Conservation (phyloP, 2,888 invertebrate genomes). For the Amphipyra berbera region DNA sequence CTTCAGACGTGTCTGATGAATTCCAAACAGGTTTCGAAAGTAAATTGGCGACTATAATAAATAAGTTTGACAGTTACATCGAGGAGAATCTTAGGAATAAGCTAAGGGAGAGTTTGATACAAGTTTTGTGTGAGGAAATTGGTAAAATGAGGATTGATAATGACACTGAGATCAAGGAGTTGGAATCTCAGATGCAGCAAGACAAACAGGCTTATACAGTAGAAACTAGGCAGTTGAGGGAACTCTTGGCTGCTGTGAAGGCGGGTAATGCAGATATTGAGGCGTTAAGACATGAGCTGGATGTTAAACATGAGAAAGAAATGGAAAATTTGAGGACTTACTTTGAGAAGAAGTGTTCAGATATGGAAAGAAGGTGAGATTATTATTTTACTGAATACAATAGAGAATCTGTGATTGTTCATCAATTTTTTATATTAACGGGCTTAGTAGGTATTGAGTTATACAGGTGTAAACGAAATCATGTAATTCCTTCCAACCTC, state of each 20-base stretch:
- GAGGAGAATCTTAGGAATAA: slow-evolving; percentile 84
- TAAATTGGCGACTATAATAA: slow-evolving; percentile 75
- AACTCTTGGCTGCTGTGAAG: slow-evolving; percentile 89
- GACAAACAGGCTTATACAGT: slow-evolving; percentile 89
- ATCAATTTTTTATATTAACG: too few relatives aligned
- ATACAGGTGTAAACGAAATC: too few relatives aligned
- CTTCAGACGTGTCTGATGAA: slow-evolving; percentile 78
- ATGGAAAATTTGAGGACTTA: slow-evolving; percentile 95
- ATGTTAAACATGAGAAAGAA: slow-evolving; percentile 92
- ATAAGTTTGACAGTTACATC: slow-evolving; percentile 77
- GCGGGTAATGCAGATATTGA: slow-evolving; percentile 90
- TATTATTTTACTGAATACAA: neutral
- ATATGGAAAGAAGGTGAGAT: slow-evolving; percentile 93
- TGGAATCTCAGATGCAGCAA: slow-evolving; percentile 85
- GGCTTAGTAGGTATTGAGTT: too few relatives aligned
- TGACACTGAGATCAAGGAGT: slow-evolving; percentile 79
- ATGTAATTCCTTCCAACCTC: too few relatives aligned
- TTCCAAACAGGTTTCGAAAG: slow-evolving; percentile 80
- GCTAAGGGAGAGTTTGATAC: slow-evolving; percentile 89
- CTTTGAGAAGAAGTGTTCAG: slow-evolving; percentile 94
- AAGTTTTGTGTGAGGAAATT: slow-evolving; percentile 88
- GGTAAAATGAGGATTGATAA: slow-evolving; percentile 82
- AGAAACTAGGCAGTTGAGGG: slow-evolving; percentile 88
- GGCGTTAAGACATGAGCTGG: slow-evolving; percentile 90
- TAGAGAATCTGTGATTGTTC: too few relatives aligned